A percentile compares a stretch with the other conserved stretches of the same genome.
phyloP scores from a whole-genome alignment of 2,797 vertebrate genomes.

The Gallirallus australis region DNA sequence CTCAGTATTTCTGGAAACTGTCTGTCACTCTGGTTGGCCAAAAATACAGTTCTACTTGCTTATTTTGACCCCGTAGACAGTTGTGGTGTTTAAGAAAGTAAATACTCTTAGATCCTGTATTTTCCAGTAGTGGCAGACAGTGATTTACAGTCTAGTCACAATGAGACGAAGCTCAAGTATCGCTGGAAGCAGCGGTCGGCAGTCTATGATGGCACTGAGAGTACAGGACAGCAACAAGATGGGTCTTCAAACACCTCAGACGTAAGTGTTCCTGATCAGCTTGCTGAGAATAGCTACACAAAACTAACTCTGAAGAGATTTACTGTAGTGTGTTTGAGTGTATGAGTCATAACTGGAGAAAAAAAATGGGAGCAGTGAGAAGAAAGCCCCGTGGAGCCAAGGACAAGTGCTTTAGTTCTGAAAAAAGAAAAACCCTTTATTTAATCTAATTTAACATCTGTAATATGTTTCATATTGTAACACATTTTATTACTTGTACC shows the following conservation, averaged over 20 bases:
- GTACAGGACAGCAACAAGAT: conserved; percentile 88
- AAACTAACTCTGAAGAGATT: neutral
- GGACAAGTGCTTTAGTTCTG: neutral
- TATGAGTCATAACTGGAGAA: neutral
- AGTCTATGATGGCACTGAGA: conserved; percentile 86
- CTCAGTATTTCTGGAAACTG: neutral
- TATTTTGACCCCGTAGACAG: neutral
- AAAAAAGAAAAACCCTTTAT: too few species aligned
- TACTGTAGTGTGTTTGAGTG: neutral
- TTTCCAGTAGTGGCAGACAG: neutral
- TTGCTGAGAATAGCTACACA: neutral
- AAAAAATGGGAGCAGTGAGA: neutral
- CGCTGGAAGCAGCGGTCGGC: conserved; percentile 78
- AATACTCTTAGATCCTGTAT: neutral
- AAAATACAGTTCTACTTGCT: neutral
- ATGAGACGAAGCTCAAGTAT: conserved; percentile 79
- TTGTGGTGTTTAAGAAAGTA: neutral
- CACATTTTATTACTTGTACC: neutral
- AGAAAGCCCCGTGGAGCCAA: neutral
- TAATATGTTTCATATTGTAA: neutral
- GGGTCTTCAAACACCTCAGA: conserved; percentile 91
- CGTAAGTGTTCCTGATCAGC: conserved; percentile 72
- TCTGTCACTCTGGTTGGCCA: neutral
- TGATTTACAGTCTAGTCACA: neutral
- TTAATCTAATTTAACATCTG: too few species aligned